Conservation (phyloP, 1,140 invertebrate species). For the Megalopta genalis region DNA sequence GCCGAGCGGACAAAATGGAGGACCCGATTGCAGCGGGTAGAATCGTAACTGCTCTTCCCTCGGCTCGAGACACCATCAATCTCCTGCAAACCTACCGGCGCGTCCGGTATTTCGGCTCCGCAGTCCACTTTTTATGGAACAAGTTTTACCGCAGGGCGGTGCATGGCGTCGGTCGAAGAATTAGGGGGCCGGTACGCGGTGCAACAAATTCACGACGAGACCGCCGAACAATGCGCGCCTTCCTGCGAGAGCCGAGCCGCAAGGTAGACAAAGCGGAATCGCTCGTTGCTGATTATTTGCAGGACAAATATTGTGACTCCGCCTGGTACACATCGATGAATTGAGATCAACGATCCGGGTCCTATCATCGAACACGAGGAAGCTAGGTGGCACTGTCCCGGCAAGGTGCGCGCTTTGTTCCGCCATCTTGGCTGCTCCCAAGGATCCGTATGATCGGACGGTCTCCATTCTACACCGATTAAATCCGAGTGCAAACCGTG, state of each 20-base stretch:
- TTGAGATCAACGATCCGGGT: slow-evolving; percentile 22
- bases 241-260: slow-evolving; percentile 26
- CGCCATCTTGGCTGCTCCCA: too few species aligned
- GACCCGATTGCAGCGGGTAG: neutral
- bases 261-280: slow-evolving; percentile 7
- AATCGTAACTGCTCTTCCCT: neutral
- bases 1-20: neutral
- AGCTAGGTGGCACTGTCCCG: neutral
- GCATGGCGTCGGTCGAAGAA: slow-evolving; percentile 15
- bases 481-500: too few species aligned
- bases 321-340: slow-evolving; percentile 4
- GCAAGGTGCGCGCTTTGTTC: slow-evolving; percentile 2
- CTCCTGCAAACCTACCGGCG: slow-evolving; percentile 14
- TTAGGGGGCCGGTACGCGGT: slow-evolving; percentile 39
- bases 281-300: slow-evolving; percentile 55
- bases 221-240: slow-evolving; percentile 45
- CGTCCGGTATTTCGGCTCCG: slow-evolving; percentile 11
- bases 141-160: slow-evolving; percentile 16
- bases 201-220: slow-evolving; percentile 45
- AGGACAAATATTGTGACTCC: slow-evolving; percentile 59
- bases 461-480: too few species aligned
- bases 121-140: slow-evolving; percentile 17
- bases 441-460: too few species aligned
- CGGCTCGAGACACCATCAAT: slow-evolving; percentile 13
- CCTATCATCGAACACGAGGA: neutral